phyloP scores from a whole-genome alignment of 2,888 invertebrate species.

The Labia minor region DNA sequence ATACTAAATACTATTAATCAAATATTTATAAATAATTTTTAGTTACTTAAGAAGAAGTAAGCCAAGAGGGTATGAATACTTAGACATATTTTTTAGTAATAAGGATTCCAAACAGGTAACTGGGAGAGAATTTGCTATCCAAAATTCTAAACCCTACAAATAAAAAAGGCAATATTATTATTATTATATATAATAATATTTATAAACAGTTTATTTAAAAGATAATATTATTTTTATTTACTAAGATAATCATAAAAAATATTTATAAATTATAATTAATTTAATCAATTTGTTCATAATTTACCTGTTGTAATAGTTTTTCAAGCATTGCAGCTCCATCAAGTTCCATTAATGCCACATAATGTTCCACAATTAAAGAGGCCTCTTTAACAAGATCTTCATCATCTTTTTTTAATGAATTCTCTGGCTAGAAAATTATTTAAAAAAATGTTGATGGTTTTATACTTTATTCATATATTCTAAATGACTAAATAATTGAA shows the following conservation, averaged over 20 bases:
- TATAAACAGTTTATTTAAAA: no score
- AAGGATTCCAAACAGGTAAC: conserved; percentile 45
- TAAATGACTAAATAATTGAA: no score
- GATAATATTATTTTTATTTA: no score
- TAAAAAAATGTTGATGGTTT: no score
- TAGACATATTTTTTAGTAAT: conserved; percentile 45
- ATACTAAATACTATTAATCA: not conserved
- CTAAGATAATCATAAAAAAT: no score
- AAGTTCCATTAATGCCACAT: conserved; percentile 25
- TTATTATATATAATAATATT: conserved; percentile 34
- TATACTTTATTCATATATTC: no score
- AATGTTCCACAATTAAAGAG: conserved; percentile 25
- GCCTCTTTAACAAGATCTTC: conserved; percentile 22
- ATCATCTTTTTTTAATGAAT: conserved; percentile 14
- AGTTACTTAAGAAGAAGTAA: conserved; percentile 26
- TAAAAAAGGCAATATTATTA: conserved; percentile 31
- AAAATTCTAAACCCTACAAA: conserved; percentile 35
- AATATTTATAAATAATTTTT: not conserved
- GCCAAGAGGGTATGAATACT: conserved; percentile 29
- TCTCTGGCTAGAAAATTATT: not conserved
- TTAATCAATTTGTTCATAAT: no score
- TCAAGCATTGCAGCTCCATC: conserved; percentile 26
- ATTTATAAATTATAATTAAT: no score
- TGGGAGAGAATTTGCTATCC: conserved; percentile 38
- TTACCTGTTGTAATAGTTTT: conserved; percentile 25